Base-by-base conservation (phyloP, 2,888 invertebrate species). In the Antheraea yamamai region DNA sequence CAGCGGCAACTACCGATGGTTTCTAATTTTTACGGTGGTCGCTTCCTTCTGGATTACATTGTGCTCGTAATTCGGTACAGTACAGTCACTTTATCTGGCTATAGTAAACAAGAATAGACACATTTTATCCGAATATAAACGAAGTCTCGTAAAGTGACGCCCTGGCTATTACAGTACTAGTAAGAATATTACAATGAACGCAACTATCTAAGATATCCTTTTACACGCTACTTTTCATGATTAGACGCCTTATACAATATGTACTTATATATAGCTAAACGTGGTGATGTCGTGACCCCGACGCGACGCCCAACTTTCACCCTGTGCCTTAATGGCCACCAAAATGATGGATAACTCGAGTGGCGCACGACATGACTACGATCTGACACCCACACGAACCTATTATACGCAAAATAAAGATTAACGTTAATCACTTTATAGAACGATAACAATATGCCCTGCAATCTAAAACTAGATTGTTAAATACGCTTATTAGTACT, bases 291-390 rank as follows among this genome's bases (percentile, higher is more conserved):
- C 91, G 92, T 92, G 92, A 90, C 91, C 88, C 81, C 80, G 85
- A 81, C 90, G 89, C 90, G 85, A 66, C 90, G 91, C 89, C 87
- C 82, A 83, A 85, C 88, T 86, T 84, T 88, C 86, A 83, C 84
- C 82, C 85, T 87, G 84, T 83, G 84, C 85, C 84, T 82, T 93
- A 93, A 92, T 91, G 88, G 90, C 87, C 85, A 82, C 85, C 86
- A 82, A 86, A 88, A 90, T 93, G 93, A 93, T 92, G 91, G 92
- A 92, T 92, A 83, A 85, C 86, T 81, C 80, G 82, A 86, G 84
- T 86, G 85, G 85, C 80, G 79, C 86, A 83, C 85, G 85, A 82
- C 84, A 85, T 83, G 86, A 87, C 86, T 83, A 79, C 80, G 75
- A 76, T 80, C 81, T 85, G 79, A 87, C 86, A 84, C 82, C 83